Evolutionary conservation across 2,888 invertebrate genomes (phyloP).

Genomic region (Pardosa pseudoannulata): DNA sequence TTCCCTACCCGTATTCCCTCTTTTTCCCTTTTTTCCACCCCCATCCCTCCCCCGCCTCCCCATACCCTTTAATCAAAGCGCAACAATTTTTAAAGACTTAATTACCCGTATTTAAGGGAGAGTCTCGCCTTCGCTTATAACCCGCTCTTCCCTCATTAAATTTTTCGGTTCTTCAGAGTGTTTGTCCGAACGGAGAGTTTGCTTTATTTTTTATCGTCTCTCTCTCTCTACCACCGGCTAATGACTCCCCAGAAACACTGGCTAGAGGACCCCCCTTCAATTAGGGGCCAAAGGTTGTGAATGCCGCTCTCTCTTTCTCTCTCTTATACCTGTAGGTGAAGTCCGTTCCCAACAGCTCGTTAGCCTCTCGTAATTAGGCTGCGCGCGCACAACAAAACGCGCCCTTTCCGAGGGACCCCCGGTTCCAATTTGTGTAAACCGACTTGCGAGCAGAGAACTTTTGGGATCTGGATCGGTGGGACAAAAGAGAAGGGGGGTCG

Average conservation of each 20-base stretch:
- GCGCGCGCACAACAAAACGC: neutral
- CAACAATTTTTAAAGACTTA: constrained; percentile 7
- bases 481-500: too few species aligned
- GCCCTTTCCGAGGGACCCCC: too few species aligned
- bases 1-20: neutral
- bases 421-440: too few species aligned
- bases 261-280: neutral
- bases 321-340: neutral
- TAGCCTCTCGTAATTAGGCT: neutral
- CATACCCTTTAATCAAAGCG: neutral
- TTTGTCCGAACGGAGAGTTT: neutral
- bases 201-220: neutral
- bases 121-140: neutral
- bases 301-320: too few species aligned
- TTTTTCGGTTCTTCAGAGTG: neutral
- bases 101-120: constrained; percentile 3
- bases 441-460: too few species aligned
- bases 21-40: neutral
- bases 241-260: neutral
- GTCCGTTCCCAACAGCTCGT: neutral
- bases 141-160: neutral
- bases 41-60: neutral
- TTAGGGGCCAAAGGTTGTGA: neutral
- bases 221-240: neutral
- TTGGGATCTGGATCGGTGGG: too few species aligned